Evolutionary conservation across 2,797 vertebrate species (phyloP), one percentile per base, ranked within the genome.

Genomic region (Cygnus olor): DNA sequence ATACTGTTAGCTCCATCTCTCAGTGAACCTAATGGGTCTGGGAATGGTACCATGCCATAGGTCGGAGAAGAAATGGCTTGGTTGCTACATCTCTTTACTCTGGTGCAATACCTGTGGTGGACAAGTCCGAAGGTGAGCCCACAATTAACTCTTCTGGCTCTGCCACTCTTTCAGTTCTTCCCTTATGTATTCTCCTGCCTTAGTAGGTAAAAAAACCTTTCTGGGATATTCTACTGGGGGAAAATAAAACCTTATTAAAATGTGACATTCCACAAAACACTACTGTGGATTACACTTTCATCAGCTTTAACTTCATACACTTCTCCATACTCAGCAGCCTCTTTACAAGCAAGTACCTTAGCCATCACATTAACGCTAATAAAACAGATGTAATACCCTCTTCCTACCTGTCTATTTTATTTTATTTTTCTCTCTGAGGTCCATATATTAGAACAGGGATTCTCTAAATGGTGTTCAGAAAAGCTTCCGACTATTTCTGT

Each of bases 401-500:
- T 90, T 85, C 30, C 49, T 76, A 40, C 21, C 21, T 45, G 27
- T 79, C 42, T 74, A 36, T 57, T 42, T 14, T 27, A 25, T 18
- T 42, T 42, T 69, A 24, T 49, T 47, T 83, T 95, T 81, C 65
- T 84, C 78, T 73, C 80, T 49, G 10, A 60, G 28, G 71, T 71
- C 65, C 64, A 36, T 47, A 15, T 65, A 68, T 71, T 89, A 74
- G 64, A 86, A 91, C 88, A 80, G 5, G 44, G 44, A 80, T 92
- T 93, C 68, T 92, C 44, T 77, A 92, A 85, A 80, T 49, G 15
- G 45, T 64, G 57, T 64, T 93, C 70, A 79, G 83, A 92, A 89
- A 94, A 90, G 51, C 88, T 90, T 95, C 71, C 38, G 76, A 81
- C 68, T 91, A 73, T 92, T 95, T 88, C 58, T 44, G 47, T 85